These are phyloP conservation scores for Copidosoma aretas DNA, from an alignment of 2,888 invertebrate species.

Conservation along the genomic window DNA sequence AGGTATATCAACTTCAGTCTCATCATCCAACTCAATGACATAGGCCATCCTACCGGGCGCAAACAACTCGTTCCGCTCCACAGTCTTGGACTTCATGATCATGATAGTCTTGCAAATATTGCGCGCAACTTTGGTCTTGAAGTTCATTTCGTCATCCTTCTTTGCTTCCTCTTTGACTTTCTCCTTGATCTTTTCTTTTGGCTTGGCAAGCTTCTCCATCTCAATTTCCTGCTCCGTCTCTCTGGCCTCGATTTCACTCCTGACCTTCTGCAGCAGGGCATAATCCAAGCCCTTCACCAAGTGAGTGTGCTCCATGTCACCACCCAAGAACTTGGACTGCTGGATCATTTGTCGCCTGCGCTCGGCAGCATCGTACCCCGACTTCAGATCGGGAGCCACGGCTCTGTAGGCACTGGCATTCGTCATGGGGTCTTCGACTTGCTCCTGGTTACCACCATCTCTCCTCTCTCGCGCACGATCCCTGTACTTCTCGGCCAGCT, in stretches of 20 bases:
- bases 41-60: constrained; percentile 98
- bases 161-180: constrained; percentile 64
- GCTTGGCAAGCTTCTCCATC: constrained; percentile 75
- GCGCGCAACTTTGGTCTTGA: constrained; percentile 81
- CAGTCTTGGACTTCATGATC: constrained; percentile 74
- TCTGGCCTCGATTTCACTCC: constrained; percentile 83
- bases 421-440: constrained; percentile 82
- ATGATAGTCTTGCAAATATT: constrained; percentile 76
- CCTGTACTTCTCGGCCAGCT: constrained; percentile 90
- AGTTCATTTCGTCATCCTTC: constrained; percentile 80
- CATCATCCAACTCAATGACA: constrained; percentile 92
- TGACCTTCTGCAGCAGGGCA: constrained; percentile 83
- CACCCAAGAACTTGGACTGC: constrained; percentile 99
- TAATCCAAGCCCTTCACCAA: constrained; percentile 98
- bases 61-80: constrained; percentile 89
- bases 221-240: constrained; percentile 86
- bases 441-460: constrained; percentile 83
- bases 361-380: constrained; percentile 93
- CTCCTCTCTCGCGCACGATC: constrained; percentile 90
- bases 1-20: constrained; percentile 90
- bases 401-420: constrained; percentile 89
- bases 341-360: constrained; percentile 92
- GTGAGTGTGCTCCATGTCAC: constrained; percentile 99
- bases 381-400: constrained; percentile 95
- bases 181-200: constrained; percentile 63